Evolutionary conservation across 2,888 invertebrate species (phyloP).

Genomic region (Tribolium freemani): DNA sequence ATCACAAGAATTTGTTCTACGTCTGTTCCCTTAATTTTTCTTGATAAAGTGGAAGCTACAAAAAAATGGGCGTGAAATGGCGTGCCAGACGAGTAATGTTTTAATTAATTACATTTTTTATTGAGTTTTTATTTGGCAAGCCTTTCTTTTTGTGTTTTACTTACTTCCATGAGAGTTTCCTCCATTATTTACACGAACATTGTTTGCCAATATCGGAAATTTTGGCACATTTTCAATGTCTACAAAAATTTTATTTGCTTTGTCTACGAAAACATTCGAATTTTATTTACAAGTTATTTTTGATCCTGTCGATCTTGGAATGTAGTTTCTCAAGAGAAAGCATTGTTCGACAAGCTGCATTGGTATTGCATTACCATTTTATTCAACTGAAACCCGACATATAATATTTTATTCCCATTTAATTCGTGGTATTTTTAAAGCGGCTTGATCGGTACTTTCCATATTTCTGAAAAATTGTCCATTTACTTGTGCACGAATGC

Average conservation of each 20-base stretch:
- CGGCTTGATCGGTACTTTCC: background rate
- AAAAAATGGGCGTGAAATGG: background rate
- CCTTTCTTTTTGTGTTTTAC: background rate
- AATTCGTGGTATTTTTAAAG: background rate
- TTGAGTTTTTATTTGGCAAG: background rate
- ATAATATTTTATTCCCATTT: background rate
- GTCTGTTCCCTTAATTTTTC: background rate
- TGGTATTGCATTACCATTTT: background rate
- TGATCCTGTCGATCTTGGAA: background rate
- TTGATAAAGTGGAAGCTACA: background rate
- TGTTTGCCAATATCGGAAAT: background rate
- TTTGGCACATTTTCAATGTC: background rate
- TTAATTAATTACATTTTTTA: background rate
- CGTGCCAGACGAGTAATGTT: background rate
- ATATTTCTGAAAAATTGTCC: conserved; percentile 4
- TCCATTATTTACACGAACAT: background rate
- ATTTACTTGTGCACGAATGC: conserved; percentile 21
- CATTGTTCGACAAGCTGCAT: background rate
- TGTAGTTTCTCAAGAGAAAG: background rate
- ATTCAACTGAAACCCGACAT: background rate
- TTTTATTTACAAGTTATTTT: background rate
- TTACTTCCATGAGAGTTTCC: background rate
- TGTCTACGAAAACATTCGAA: background rate
- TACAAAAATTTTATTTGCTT: background rate
- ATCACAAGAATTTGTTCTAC: background rate